phyloP scores from a whole-genome alignment of 2,888 invertebrate species.

The Ischnura elegans region DNA sequence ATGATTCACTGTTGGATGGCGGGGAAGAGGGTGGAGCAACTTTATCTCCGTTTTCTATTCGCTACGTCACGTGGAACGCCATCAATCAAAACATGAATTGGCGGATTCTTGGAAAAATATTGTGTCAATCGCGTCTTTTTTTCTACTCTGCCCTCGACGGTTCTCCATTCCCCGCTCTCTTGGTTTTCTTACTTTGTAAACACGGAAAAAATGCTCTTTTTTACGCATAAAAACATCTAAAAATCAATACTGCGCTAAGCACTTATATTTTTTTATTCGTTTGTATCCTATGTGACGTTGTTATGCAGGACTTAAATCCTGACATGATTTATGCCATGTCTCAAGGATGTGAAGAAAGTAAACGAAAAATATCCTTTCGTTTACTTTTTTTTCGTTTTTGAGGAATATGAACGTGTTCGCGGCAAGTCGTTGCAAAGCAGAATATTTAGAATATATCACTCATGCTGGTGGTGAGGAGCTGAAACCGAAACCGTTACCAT shows the following conservation, averaged over 20 bases:
- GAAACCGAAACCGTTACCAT: no score
- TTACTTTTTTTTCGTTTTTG: no score
- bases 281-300: background rate
- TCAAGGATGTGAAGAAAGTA: no score
- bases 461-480: no score
- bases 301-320: background rate
- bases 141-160: conserved; percentile 6
- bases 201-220: conserved; percentile 46
- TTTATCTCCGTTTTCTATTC: conserved; percentile 61
- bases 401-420: no score
- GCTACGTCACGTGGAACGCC: conserved; percentile 52
- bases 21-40: background rate
- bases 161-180: background rate
- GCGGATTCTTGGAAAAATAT: conserved; percentile 60
- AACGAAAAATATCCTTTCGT: no score
- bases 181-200: conserved; percentile 58
- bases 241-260: background rate
- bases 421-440: no score
- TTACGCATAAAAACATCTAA: background rate
- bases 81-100: conserved; percentile 63
- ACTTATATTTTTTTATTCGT: background rate
- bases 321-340: background rate
- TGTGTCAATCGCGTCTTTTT: conserved; percentile 51
- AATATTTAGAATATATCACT: no score
- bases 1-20: conserved; percentile 38